phyloP scores from a whole-genome alignment of 2,113 vertebrate genomes.

The Procavia capensis region DNA sequence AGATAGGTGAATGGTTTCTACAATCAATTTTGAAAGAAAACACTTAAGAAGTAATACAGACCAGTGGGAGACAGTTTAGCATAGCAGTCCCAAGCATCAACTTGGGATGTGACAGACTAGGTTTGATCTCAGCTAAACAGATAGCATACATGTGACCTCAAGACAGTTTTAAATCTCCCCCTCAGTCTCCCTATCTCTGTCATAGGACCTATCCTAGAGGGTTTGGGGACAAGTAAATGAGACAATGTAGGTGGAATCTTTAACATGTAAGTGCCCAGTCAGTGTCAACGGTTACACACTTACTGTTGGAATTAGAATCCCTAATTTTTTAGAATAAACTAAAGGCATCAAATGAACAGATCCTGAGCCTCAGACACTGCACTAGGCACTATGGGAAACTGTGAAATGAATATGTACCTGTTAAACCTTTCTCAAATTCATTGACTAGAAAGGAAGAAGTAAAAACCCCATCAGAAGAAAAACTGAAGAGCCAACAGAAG shows the following conservation, averaged over 20 bases:
- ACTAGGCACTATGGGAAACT: neutral
- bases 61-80: neutral
- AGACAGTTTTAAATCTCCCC: neutral
- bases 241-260: neutral
- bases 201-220: neutral
- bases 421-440: neutral
- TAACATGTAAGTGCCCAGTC: neutral
- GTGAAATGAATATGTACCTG: neutral
- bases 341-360: neutral
- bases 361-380: neutral
- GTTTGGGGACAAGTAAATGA: neutral
- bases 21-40: neutral
- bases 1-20: neutral
- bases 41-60: neutral
- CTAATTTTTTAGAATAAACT: conserved; percentile 22
- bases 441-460: neutral
- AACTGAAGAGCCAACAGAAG: neutral
- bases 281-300: neutral
- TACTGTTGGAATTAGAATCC: conserved; percentile 22
- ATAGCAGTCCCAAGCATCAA: neutral
- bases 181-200: neutral
- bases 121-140: neutral
- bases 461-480: neutral
- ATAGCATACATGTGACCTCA: neutral
- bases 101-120: neutral